A percentile compares a stretch with the other conserved stretches of the same genome.
Conservation (phyloP, 2,888 invertebrate species). For the Tridacna gigas region DNA sequence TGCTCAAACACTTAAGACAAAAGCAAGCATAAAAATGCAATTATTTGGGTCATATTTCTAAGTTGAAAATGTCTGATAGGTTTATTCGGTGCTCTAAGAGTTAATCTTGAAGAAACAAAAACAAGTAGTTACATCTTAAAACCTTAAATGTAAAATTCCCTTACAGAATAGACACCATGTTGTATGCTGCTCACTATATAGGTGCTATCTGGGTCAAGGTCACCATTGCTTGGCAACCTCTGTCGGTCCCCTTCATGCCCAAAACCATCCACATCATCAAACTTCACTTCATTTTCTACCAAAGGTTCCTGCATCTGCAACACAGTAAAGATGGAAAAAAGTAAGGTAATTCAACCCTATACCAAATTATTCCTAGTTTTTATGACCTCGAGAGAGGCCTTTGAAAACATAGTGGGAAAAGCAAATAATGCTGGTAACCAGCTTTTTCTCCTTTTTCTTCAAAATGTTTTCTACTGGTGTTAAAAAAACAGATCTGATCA, state of each 20-base stretch:
- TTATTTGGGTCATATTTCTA: too few relatives aligned
- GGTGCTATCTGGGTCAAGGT: slow-evolving; percentile 5
- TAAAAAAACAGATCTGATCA: too few relatives aligned
- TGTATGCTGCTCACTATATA: slow-evolving; percentile 55
- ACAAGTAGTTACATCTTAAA: too few relatives aligned
- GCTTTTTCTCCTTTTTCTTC: not conserved
- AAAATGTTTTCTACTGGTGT: not conserved
- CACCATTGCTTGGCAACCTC: not conserved
- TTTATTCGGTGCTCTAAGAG: too few relatives aligned
- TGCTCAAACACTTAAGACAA: too few relatives aligned
- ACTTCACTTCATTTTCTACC: slow-evolving; percentile 39
- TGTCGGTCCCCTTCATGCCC: not conserved
- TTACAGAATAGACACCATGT: slow-evolving; percentile 56
- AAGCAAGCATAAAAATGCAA: too few relatives aligned
- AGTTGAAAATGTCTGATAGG: too few relatives aligned
- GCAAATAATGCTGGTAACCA: not conserved
- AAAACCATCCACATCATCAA: slow-evolving; percentile 3
- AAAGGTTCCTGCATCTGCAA: slow-evolving; percentile 49
- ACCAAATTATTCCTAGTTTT: not conserved
- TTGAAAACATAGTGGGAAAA: slow-evolving; percentile 1
- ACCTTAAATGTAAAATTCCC: too few relatives aligned
- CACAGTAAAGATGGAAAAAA: too few relatives aligned
- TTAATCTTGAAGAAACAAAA: too few relatives aligned
- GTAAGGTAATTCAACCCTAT: not conserved
- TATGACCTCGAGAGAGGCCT: not conserved